These are phyloP conservation scores for roundworm (Caenorhabditis elegans) DNA, from an alignment of 1,140 invertebrate genomes.

Conservation along the genomic window WBcel235 BX284604.4:12693001-12693500, in stretches of 20 bases:
- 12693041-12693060: too few relatives aligned
- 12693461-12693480: not conserved
- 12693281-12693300: not conserved
- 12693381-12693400: too few relatives aligned
- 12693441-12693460: too few relatives aligned
- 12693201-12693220: not conserved
- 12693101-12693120: not conserved
- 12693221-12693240: not conserved
- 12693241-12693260: not conserved
- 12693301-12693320: not conserved
- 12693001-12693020: too few relatives aligned
- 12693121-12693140: not conserved
- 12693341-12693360: not conserved
- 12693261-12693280: not conserved
- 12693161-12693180: not conserved
- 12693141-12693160: not conserved
- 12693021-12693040: too few relatives aligned
- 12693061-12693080: too few relatives aligned
- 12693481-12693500: not conserved
- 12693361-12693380: conserved; percentile 14
- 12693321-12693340: not conserved
- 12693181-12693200: not conserved
- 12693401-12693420: too few relatives aligned
- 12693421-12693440: too few relatives aligned
- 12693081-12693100: too few relatives aligned